phyloP scores from a whole-genome alignment of 2,888 invertebrate genomes.

The Azorinus chamasolen region DNA sequence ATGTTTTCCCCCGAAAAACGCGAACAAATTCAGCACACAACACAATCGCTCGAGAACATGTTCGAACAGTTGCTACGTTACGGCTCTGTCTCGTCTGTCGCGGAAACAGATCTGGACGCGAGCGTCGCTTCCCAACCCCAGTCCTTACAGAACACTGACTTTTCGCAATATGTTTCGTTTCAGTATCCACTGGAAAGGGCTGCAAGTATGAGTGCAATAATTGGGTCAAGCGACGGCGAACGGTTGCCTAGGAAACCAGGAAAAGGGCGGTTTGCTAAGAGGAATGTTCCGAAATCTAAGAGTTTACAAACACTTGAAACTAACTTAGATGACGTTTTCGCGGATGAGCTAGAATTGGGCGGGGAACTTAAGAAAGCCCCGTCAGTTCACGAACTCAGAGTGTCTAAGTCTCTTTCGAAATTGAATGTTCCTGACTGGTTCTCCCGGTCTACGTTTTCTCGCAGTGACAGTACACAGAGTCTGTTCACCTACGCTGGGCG shows the following conservation, averaged over 20 bases:
- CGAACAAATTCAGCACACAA: conserved; percentile 74
- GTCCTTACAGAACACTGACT: conserved; percentile 74
- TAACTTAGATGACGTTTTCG: conserved; percentile 77
- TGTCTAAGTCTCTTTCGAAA: conserved; percentile 96
- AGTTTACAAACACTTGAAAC: conserved; percentile 81
- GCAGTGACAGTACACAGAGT: conserved; percentile 79
- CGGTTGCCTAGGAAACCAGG: conserved; percentile 69
- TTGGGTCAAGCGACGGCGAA: conserved; percentile 54
- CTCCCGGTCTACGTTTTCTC: conserved; percentile 88
- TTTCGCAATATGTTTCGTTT: conserved; percentile 77
- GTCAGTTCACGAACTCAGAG: conserved; percentile 97
- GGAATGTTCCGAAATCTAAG: conserved; percentile 80
- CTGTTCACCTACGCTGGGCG: conserved; percentile 70
- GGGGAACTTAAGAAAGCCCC: conserved; percentile 89
- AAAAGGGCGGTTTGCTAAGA: conserved; percentile 79
- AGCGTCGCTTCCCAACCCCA: conserved; percentile 60
- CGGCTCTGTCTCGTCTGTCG: conserved; percentile 75
- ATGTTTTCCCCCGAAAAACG: conserved; percentile 79
- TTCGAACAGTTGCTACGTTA: conserved; percentile 69
- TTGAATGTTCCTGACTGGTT: conserved; percentile 98
- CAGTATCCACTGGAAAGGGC: conserved; percentile 78
- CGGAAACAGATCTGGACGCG: conserved; percentile 81
- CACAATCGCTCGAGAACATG: conserved; percentile 79
- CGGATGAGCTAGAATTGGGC: conserved; percentile 61
- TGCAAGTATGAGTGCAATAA: conserved; percentile 81